Evolutionary conservation across 2,113 vertebrate genomes (phyloP), one percentile per base, ranked within the genome.

Genomic region (Gymnocephalus cernua): DNA sequence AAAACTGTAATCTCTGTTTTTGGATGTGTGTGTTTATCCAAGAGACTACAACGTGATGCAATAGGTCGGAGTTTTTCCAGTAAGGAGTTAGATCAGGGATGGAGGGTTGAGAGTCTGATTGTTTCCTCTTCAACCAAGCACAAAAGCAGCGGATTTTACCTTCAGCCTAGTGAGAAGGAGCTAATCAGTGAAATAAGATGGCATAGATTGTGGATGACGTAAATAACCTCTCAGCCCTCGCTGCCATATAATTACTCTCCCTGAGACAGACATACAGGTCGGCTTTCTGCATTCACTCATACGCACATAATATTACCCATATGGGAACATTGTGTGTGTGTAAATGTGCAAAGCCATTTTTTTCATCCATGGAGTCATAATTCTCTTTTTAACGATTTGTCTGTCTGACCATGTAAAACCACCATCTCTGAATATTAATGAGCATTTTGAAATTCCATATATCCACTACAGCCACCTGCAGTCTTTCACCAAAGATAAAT

Each of bases 371-470:
- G 15, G 23, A 54, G 29, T 27, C 51, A 8, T 72, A 44, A 67
- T 70, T 82, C 21, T 58, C 56, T 23, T 82, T 56, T 45, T 29
- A 21, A n/a, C 9, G 0, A 56, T 81, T 79, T 73, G 47, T 82
- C 64, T 68, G 45, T 66, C 74, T 65, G 69, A 79, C 27, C 27
- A 21, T 62, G 50, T 54, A 35, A 74, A 86, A 32, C 54, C 15
- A 9, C 21, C 70, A 62, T 27, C 54, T 74, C 35, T 84, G 80
- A 89, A 90, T 90, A 84, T 74, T 89, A 86, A 92, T 88, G 84
- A 66, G 65, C 16, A 45, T 62, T 77, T 88, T 87, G 61, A 80
- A 69, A 80, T 89, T 83, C 63, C 48, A 14, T 78, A 80, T 41
- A 62, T 82, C 64, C 82, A 51, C 67, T 51, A 3, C 54, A 58